Percentiles rank a stretch among this genome's conserved stretches.
phyloP scores from a whole-genome alignment of 2,113 vertebrate species.

The Mesocricetus auratus region DNA sequence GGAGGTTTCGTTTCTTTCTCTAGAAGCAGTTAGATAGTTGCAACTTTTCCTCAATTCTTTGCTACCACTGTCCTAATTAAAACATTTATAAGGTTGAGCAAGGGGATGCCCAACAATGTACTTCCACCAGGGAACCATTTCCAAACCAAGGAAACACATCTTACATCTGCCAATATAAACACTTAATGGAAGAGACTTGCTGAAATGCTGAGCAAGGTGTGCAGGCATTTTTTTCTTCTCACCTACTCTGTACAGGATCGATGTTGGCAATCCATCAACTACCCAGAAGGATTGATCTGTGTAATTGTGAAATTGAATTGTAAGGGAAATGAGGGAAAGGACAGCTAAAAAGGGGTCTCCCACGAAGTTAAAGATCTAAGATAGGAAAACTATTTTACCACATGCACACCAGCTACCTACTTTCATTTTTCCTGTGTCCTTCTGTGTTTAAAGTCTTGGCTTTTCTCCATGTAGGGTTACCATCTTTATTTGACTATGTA shows the following conservation, averaged over 20 bases:
- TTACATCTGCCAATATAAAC: constrained; percentile 73
- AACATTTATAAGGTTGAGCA: constrained; percentile 52
- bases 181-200: constrained; percentile 75
- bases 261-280: constrained; percentile 76
- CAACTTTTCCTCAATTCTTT: not conserved
- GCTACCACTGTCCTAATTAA: constrained; percentile 33
- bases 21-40: not conserved
- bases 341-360: constrained; percentile 34
- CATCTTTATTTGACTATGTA: not conserved
- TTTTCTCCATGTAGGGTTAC: not conserved
- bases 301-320: constrained; percentile 71
- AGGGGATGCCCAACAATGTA: not conserved
- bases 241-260: constrained; percentile 58
- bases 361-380: constrained; percentile 37
- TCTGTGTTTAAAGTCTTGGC: not conserved
- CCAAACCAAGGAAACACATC: constrained; percentile 41
- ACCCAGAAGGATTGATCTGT: constrained; percentile 65
- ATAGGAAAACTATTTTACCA: constrained; percentile 23
- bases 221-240: not conserved
- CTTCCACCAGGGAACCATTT: constrained; percentile 54
- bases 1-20: constrained; percentile 4
- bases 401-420: not conserved
- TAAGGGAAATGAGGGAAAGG: constrained; percentile 62
- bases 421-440: not conserved
- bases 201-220: constrained; percentile 68